Base-by-base conservation (phyloP, 2,888 invertebrate genomes). In the Galerucella pusilla region DNA sequence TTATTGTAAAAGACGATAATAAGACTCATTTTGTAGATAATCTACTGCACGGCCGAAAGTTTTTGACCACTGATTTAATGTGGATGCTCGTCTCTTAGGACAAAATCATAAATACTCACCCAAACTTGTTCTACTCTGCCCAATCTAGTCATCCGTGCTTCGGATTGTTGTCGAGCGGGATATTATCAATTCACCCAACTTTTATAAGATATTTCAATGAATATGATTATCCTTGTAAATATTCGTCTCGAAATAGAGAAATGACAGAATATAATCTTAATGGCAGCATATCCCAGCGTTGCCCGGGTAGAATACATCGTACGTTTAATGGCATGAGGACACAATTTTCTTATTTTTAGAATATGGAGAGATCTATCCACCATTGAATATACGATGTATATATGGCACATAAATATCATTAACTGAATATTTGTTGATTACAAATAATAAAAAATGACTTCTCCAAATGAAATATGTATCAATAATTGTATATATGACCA, bases 31-130 rank as follows among this genome's bases (percentile, higher is more conserved):
- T 78, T 79, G 79, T 78, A 77, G 77, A 80, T 79, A 80, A 78
- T 79, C 77, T 80, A 77, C 78, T 73, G 78, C 75, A 68, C 73
- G 76, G 72, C 64, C 77, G 73, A 78, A 70, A 78, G 78, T 75
- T 80, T 79, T 77, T 77, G 68, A 76, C 73, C 72, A 75, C 80
- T 81, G 81, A 81, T 82, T 81, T 82, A 82, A 76, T 78, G 74
- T 67, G 77, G 76, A 77, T 79, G 75, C 77, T 79, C 76, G 77
- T 76, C 80, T 79, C 80, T 78, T 77, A 80, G 79, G 81, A 83
- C 83, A 82, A 83, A 83, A 83, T 81, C 81, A 80, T 83, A 83
- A 83, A 83, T 83, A 81, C 81, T 81, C 80, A 79, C 79, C 80
- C 80, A 82, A 83, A 83, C 82, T 82, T 82, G 83, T 83, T 83